A percentile compares a stretch with the other conserved stretches of the same genome.
Conservation (phyloP, 1,140 invertebrate species). For the Andrena cerasifolii region DNA sequence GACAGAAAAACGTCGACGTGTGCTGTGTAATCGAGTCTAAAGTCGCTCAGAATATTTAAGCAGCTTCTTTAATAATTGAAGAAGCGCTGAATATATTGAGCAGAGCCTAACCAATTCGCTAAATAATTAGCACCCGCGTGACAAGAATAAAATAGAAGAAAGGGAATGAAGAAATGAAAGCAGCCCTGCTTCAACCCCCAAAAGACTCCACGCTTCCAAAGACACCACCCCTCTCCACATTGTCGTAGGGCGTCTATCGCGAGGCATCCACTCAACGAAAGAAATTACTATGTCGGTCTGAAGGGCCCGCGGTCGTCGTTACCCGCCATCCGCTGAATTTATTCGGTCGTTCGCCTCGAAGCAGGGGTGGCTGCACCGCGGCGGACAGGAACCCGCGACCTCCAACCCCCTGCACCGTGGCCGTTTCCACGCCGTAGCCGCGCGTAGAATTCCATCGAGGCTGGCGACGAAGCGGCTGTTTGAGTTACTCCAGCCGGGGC, state of each 20-base stretch:
- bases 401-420: background rate
- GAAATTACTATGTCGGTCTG: slow-evolving; percentile 28
- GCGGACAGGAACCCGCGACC: slow-evolving; percentile 1
- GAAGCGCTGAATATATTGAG: too few species aligned
- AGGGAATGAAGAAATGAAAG: slow-evolving; percentile 12
- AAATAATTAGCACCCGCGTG: slow-evolving; percentile 34
- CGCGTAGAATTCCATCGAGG: slow-evolving; percentile 29
- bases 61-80: too few species aligned
- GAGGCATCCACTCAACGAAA: slow-evolving; percentile 27
- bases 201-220: background rate
- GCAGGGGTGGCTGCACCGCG: background rate
- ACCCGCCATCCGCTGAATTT: slow-evolving; percentile 22
- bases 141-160: slow-evolving; percentile 28
- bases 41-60: too few species aligned
- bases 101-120: slow-evolving; percentile 37
- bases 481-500: slow-evolving; percentile 48
- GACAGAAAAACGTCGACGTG: too few species aligned
- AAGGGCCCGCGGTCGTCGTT: slow-evolving; percentile 1
- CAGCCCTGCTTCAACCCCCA: slow-evolving; percentile 6
- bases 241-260: slow-evolving; percentile 25
- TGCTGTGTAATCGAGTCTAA: too few species aligned
- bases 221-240: background rate
- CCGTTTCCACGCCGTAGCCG: too few species aligned
- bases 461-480: slow-evolving; percentile 45
- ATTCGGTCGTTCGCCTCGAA: slow-evolving; percentile 40